Evolutionary conservation across 2,797 vertebrate species (phyloP), one percentile per base, ranked within the genome.

Genomic region (Clarias fuscus): DNA sequence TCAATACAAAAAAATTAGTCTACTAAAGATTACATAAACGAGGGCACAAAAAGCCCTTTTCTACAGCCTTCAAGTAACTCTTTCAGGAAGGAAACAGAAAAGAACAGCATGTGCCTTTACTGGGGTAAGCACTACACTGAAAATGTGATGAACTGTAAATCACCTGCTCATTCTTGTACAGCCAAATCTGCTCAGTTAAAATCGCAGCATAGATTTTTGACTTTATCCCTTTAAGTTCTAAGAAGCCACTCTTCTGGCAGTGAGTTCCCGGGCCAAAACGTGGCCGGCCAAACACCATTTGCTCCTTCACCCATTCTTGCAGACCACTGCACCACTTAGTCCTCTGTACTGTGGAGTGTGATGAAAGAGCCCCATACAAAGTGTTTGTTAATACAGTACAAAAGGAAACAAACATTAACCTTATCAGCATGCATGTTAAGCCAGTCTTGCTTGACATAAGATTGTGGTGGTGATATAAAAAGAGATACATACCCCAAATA

Each of bases 121-220:
- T 59, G 62, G 33, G 3, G 20, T 87, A 30, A 53, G 33, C 14
- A 17, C 6, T 83, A 40, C 58, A 43, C 43, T 83, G 58, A 30
- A 86, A 73, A 27, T 58, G 62, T 84, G 20, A 4, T 65, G 56
- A 86, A 86, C 72, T 73, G 15, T 27, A n/a, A 78, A 92, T 5
- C 91, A 99, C 98, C 97, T 98, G 98, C 70, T 99, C 97, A 0
- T 94, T 99, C 94, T 99, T 99, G 94, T 99, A 96, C 22, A 99
- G 91, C 92, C 98, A 98, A 93, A 99, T 95, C 93, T 98, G 96
- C 0, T 98, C 97, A 0, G 95, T 95, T 90, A 92, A 96, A 91
- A 99, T 95, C 87, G 96, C 96, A 4, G 95, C 93, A 0, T 97
- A 98, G 27, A 99, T 94, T 91, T 96, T 98, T 91, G 97, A 96